Percentiles rank a stretch among this genome's conserved stretches.
These are phyloP conservation scores for Platalea minor DNA, from an alignment of 2,797 vertebrate species.

Conservation along the genomic window DNA sequence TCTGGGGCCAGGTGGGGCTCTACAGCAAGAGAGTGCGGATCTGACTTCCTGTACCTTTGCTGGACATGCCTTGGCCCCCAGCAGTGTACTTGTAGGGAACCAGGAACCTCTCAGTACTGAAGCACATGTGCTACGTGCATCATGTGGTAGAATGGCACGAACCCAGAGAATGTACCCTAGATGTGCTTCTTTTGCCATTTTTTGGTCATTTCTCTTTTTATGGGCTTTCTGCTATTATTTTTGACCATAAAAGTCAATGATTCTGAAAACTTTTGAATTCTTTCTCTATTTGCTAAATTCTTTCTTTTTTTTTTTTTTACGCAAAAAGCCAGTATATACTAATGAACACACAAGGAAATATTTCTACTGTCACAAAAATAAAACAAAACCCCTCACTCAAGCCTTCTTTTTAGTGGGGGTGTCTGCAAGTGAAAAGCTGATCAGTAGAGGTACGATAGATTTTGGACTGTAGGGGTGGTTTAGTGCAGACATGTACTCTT, in stretches of 20 bases:
- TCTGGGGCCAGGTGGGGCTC: neutral
- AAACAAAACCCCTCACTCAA: neutral
- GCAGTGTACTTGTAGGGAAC: neutral
- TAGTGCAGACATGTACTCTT: neutral
- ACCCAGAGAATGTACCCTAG: neutral
- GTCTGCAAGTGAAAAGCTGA: neutral
- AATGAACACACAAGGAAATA: neutral
- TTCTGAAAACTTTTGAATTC: neutral
- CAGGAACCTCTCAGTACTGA: neutral
- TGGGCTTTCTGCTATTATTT: neutral
- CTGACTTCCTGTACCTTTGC: neutral
- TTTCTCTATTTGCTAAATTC: neutral
- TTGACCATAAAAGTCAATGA: neutral
- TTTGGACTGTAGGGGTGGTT: neutral
- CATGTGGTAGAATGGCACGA: neutral
- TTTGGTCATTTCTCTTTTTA: neutral
- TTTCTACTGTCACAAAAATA: neutral
- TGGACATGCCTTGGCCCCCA: neutral
- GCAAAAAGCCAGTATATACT: neutral
- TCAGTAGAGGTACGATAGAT: neutral
- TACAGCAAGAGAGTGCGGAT: neutral
- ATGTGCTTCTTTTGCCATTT: neutral
- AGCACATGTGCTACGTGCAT: rapidly evolving
- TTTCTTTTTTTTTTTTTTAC: neutral
- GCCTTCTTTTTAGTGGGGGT: neutral